These are phyloP conservation scores for Tuberolachnus salignus DNA, from an alignment of 2,888 invertebrate species.

Conservation along the genomic window DNA sequence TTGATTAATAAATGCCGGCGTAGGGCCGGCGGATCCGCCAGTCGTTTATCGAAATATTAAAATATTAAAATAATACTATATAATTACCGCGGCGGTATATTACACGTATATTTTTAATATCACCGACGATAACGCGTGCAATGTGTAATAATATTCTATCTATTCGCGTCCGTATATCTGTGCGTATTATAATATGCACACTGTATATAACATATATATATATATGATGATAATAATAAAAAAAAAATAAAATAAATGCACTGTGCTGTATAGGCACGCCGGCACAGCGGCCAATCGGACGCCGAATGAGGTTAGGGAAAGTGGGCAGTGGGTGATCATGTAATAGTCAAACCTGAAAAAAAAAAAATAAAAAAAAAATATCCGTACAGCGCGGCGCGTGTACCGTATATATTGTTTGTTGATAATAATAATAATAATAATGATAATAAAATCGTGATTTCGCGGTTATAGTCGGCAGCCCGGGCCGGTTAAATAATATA, in stretches of 20 bases:
- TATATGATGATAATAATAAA: too few relatives aligned
- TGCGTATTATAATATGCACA: too few relatives aligned
- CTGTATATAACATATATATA: too few relatives aligned
- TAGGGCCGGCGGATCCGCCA: too few relatives aligned
- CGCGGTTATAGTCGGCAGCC: conserved; percentile 40
- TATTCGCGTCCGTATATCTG: conserved; percentile 26
- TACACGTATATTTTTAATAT: neutral
- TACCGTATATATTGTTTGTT: conserved; percentile 47
- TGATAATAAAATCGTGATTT: conserved; percentile 51
- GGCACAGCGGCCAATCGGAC: conserved; percentile 33
- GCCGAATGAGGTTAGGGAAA: conserved; percentile 55
- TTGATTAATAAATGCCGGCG: too few relatives aligned
- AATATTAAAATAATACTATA: neutral
- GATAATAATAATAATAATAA: conserved; percentile 36
- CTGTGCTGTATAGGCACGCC: neutral
- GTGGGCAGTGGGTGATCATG: conserved; percentile 56
- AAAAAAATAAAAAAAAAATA: too few relatives aligned
- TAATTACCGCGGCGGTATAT: neutral
- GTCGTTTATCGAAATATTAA: neutral
- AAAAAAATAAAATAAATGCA: too few relatives aligned
- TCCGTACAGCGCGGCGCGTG: conserved; percentile 41
- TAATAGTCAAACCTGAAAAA: conserved; percentile 55
- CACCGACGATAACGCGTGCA: neutral
- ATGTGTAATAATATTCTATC: conserved; percentile 46
- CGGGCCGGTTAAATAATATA: conserved; percentile 14